Conservation (phyloP, 2,797 vertebrate genomes). For the Buceros bicornis region DNA sequence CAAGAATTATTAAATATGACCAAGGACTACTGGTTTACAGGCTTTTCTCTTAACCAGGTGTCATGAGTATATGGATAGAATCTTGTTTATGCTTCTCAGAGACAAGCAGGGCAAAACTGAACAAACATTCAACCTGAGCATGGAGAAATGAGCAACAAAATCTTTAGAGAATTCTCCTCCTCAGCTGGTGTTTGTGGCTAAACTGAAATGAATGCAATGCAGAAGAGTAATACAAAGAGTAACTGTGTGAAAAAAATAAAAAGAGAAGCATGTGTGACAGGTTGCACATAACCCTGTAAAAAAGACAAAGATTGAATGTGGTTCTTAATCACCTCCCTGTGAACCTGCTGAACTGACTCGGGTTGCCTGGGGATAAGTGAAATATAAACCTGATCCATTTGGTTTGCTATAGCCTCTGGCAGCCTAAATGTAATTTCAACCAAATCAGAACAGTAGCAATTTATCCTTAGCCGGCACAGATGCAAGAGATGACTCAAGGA, state of each 20-base stretch:
- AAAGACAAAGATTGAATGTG: neutral
- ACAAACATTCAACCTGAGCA: neutral
- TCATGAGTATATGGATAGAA: neutral
- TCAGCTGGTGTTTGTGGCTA: slow-evolving; percentile 26
- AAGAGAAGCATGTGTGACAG: slow-evolving; percentile 25
- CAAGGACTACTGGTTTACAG: neutral
- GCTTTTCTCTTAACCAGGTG: neutral
- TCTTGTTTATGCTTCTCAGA: neutral
- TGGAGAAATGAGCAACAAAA: neutral
- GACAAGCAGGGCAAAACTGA: neutral
- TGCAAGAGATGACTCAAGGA: slow-evolving; percentile 4
- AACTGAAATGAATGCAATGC: neutral
- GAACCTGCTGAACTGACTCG: slow-evolving; percentile 10
- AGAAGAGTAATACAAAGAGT: slow-evolving; percentile 6
- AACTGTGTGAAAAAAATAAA: neutral
- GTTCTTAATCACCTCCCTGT: slow-evolving; percentile 12
- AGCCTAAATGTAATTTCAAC: slow-evolving; percentile 33
- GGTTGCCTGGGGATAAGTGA: slow-evolving; percentile 39
- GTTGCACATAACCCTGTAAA: slow-evolving; percentile 19
- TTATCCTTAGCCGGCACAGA: neutral
- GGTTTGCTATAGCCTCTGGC: slow-evolving; percentile 29
- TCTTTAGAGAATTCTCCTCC: neutral
- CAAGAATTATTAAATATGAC: neutral
- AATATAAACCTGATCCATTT: slow-evolving; percentile 48
- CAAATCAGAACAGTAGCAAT: slow-evolving; percentile 26